phyloP scores from a whole-genome alignment of 2,797 vertebrate species.

The Intellagama lesueurii region DNA sequence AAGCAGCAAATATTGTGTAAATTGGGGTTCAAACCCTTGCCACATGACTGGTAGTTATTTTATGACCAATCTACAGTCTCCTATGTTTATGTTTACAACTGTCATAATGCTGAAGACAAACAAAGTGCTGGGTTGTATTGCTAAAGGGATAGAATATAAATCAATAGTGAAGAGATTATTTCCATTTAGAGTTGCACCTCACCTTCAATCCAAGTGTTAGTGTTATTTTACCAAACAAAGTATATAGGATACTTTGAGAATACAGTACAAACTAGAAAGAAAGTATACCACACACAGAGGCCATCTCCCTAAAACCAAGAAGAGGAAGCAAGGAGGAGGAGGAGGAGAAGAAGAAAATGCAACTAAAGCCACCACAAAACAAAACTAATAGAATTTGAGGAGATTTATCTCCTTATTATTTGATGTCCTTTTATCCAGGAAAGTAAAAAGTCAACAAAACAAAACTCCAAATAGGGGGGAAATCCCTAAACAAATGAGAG shows the following conservation, averaged over 20 bases:
- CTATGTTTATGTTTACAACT: constrained; percentile 41
- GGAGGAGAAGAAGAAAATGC: too few species aligned
- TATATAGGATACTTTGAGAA: constrained; percentile 20
- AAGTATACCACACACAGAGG: not conserved
- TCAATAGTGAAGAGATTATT: constrained; percentile 55
- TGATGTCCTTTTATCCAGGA: too few species aligned
- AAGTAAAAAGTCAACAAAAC: too few species aligned
- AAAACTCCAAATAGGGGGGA: too few species aligned
- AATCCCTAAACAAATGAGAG: too few species aligned
- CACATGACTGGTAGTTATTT: constrained; percentile 46
- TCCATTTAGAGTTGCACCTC: constrained; percentile 47
- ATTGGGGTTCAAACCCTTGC: constrained; percentile 52
- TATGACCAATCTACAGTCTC: constrained; percentile 59
- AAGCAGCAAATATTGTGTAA: constrained; percentile 49
- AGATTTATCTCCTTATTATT: too few species aligned
- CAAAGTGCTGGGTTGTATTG: constrained; percentile 49
- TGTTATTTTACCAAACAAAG: constrained; percentile 36
- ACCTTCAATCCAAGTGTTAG: constrained; percentile 52
- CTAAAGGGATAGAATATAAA: constrained; percentile 59
- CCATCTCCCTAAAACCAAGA: too few species aligned
- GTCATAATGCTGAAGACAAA: constrained; percentile 58
- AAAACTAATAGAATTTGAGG: too few species aligned
- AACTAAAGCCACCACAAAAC: too few species aligned
- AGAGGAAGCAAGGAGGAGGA: too few species aligned
- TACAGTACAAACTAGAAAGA: constrained; percentile 18